Conservation (phyloP, 2,888 invertebrate species). For the Aleiodes testaceus region DNA sequence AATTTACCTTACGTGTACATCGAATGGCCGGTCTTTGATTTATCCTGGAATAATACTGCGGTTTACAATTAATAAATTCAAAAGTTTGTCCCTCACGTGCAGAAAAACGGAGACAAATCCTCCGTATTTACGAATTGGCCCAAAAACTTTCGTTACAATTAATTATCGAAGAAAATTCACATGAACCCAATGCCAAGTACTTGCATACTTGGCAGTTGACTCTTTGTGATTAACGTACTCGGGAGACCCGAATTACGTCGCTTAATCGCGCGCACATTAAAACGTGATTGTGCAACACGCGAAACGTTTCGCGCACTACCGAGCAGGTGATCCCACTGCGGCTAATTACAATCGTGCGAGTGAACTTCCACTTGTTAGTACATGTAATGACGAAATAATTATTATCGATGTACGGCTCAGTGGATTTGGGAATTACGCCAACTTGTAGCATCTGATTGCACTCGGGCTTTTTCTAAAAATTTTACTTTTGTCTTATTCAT, state of each 20-base stretch:
- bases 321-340: conserved; percentile 40
- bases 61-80: not conserved
- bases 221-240: conserved; percentile 40
- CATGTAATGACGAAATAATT: conserved; percentile 38
- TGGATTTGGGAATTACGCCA: conserved; percentile 3
- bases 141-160: conserved; percentile 40
- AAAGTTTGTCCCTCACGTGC: conserved; percentile 28
- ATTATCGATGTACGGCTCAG: conserved; percentile 23
- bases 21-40: not conserved
- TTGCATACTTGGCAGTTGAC: conserved; percentile 22
- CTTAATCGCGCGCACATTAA: conserved; percentile 44
- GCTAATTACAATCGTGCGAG: conserved; percentile 44
- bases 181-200: conserved; percentile 19
- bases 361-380: conserved; percentile 27
- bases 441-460: not conserved
- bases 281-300: conserved; percentile 46
- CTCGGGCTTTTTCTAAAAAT: not conserved
- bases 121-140: not conserved
- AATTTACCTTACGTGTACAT: conserved; percentile 37
- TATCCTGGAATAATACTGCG: not conserved
- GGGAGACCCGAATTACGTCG: conserved; percentile 37
- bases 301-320: conserved; percentile 41
- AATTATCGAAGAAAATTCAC: conserved; percentile 37
- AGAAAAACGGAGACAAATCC: conserved; percentile 13
- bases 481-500: too few relatives aligned